Evolutionary conservation across 2,113 vertebrate genomes (phyloP).

Genomic region (Urocolius indicus): DNA sequence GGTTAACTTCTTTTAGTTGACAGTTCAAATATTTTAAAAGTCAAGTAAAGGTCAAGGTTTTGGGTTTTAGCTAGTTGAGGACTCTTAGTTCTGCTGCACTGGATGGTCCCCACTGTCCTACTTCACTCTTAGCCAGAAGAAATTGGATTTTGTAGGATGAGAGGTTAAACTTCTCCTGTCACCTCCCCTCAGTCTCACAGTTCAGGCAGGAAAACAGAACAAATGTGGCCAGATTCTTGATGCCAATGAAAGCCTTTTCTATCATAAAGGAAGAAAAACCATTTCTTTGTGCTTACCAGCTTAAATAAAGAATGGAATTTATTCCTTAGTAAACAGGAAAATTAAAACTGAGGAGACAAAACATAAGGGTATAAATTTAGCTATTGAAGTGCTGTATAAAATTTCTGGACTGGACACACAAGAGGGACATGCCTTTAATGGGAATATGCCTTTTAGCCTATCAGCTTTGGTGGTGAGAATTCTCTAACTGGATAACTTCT

Average conservation of each 20-base stretch:
- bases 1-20: not conserved
- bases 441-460: constrained; percentile 19
- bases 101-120: not conserved
- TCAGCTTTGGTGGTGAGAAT: not conserved
- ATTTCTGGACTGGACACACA: constrained; percentile 43
- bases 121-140: not conserved
- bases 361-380: constrained; percentile 51
- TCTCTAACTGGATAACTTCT: not conserved
- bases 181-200: not conserved
- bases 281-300: not conserved
- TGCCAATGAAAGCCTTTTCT: not conserved
- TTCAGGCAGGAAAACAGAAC: not conserved
- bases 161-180: not conserved
- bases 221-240: not conserved
- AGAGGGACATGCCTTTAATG: constrained; percentile 23
- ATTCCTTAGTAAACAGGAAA: constrained; percentile 20
- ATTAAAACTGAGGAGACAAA: constrained; percentile 43
- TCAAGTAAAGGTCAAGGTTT: not conserved
- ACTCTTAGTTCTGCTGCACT: not conserved
- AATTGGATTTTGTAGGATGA: not conserved
- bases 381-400: constrained; percentile 54
- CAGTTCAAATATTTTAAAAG: not conserved
- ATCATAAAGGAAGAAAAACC: not conserved
- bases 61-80: not conserved
- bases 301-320: constrained; percentile 33